Conservation (phyloP, 1,140 invertebrate genomes). For the Calephelis nemesis region DNA sequence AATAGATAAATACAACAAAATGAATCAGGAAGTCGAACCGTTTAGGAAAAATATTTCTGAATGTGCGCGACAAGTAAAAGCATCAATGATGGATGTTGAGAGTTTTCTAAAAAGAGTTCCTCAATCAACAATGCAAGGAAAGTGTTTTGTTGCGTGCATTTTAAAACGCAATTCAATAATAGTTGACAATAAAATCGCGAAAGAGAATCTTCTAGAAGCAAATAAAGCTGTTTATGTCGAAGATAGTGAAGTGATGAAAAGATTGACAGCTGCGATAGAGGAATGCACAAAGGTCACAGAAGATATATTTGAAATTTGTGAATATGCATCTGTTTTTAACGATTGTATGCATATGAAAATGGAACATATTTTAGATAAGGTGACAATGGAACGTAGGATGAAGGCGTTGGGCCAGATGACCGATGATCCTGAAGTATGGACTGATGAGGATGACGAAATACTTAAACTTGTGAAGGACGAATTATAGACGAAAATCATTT, state of each 20-base stretch:
- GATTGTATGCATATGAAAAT: conserved; percentile 74
- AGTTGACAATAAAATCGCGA: conserved; percentile 58
- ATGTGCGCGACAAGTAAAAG: conserved; percentile 66
- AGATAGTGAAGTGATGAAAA: conserved; percentile 57
- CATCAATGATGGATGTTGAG: conserved; percentile 60
- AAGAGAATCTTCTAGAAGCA: conserved; percentile 51
- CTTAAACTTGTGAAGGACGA: conserved; percentile 65
- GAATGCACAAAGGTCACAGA: conserved; percentile 53
- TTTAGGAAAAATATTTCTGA: conserved; percentile 66
- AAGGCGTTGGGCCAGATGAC: conserved; percentile 65
- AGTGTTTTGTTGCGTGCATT: conserved; percentile 72
- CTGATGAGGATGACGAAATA: conserved; percentile 63
- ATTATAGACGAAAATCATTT: conserved; percentile 34
- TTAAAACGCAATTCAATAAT: conserved; percentile 64
- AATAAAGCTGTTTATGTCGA: conserved; percentile 62
- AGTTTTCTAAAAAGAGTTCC: conserved; percentile 66
- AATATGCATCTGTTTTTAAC: conserved; percentile 68
- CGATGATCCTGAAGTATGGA: conserved; percentile 53
- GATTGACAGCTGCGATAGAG: conserved; percentile 49
- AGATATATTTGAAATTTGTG: conserved; percentile 65
- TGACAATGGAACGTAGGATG: conserved; percentile 66
- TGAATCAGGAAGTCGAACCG: conserved; percentile 62
- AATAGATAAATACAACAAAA: conserved; percentile 53
- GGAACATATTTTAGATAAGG: conserved; percentile 67
- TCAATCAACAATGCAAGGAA: conserved; percentile 57